Conservation (phyloP, 2,113 vertebrate genomes). For the Empidonax traillii region DNA sequence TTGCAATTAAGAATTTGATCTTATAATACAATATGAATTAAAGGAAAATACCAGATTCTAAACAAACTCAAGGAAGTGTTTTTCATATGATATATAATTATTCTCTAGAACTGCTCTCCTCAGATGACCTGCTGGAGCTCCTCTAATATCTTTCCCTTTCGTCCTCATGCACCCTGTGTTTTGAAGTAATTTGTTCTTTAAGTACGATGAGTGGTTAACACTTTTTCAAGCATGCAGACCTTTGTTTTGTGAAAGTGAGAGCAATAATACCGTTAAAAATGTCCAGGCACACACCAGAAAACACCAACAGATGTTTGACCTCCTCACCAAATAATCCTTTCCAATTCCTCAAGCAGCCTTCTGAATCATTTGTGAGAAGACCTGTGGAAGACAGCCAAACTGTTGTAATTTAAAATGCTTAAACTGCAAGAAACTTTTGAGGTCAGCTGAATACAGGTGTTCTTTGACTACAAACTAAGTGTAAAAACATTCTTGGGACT, state of each 20-base stretch:
- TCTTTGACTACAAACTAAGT: slow-evolving; percentile 49
- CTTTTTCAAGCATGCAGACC: not conserved
- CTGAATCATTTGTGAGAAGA: slow-evolving; percentile 13
- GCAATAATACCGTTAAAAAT: not conserved
- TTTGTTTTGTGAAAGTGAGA: not conserved
- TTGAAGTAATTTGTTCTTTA: not conserved
- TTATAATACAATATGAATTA: not conserved
- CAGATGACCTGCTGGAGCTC: not conserved
- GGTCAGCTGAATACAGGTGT: slow-evolving; percentile 11
- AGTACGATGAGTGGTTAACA: not conserved
- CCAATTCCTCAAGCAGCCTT: slow-evolving; percentile 1
- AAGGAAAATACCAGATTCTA: not conserved
- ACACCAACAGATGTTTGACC: not conserved
- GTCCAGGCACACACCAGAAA: not conserved
- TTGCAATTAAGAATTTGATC: not conserved
- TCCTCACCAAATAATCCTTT: slow-evolving; percentile 18
- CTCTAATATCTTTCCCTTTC: not conserved
- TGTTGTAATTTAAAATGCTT: slow-evolving; percentile 7
- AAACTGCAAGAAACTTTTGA: slow-evolving; percentile 22
- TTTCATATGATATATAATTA: not conserved
- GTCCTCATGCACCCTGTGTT: not conserved
- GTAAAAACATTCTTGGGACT: slow-evolving; percentile 26
- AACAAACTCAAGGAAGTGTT: not conserved
- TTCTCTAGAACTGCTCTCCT: not conserved
- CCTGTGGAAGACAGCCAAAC: slow-evolving; percentile 10